Evolutionary conservation across 2,888 invertebrate species (phyloP), one percentile per base, ranked within the genome.

Genomic region (Lepidocyrtoides sp.): DNA sequence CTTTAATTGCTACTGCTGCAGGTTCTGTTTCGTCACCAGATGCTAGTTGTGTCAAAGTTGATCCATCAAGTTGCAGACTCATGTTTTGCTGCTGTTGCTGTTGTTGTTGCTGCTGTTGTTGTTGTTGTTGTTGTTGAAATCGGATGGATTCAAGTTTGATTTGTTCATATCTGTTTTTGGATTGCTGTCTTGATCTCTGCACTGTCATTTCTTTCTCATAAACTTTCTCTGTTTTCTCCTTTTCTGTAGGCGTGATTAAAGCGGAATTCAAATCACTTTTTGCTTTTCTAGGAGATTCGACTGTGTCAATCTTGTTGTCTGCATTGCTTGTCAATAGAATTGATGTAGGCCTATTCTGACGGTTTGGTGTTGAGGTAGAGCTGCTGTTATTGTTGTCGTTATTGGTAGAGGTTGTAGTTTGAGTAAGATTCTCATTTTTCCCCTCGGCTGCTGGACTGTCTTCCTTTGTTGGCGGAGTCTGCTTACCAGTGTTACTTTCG

Each of bases 1-100:
- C 87, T 63, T 87, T 92, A 20, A 92, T 92, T n/a, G 89, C 90
- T 3, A 92, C 91, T 12, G 92, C 91, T n/a, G 92, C 90, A 10
- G 92, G 90, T 41, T 92, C 90, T 7, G 69, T 44, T 1, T 69
- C 90, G 26, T 90, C 85, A 10, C 51, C n/a, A 12, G 14, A 17
- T 23, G 51, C 0, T n/a, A 29, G 1, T 51, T 32, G 41, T 1
- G 54, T 41, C 14, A 26, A 5, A 3, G 81, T 29, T 29, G 57
- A 26, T 26, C 29, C 69, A 7, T 32, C 63, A 0, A 14, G 8
- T 69, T 69, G 51, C 1, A 48, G n/a, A 36, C 54, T 81, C 1
- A 23, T 51, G 57, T 54, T 89, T 44, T 82, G 72, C 20, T 51
- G 26, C 26, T 51, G 36, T 36, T 36, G 36, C 7, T 36, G 36